These are phyloP conservation scores for Origma solitaria DNA, from an alignment of 2,113 vertebrate genomes.

Conservation along the genomic window DNA sequence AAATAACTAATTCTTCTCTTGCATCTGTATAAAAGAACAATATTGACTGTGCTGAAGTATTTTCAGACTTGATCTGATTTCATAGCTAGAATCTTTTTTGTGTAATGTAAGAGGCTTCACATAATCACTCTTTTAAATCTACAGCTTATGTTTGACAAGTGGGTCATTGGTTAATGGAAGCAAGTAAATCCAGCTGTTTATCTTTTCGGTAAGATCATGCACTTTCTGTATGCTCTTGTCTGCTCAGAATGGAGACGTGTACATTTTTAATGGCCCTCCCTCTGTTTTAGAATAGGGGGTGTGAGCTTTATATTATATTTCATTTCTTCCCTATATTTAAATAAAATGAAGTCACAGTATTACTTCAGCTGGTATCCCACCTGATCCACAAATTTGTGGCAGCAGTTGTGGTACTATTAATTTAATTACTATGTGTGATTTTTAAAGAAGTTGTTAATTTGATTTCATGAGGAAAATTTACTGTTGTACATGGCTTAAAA, in stretches of 20 bases:
- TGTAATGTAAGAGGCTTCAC: constrained; percentile 21
- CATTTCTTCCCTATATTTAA: not conserved
- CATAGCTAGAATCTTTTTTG: not conserved
- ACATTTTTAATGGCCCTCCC: not conserved
- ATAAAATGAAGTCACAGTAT: not conserved
- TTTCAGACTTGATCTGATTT: constrained; percentile 21
- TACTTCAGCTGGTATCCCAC: not conserved
- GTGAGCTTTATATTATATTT: not conserved
- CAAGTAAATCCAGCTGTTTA: constrained; percentile 60
- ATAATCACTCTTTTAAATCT: constrained; percentile 57
- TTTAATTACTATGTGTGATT: not conserved
- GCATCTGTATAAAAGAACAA: not conserved
- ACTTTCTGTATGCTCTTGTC: constrained; percentile 1
- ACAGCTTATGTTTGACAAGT: constrained; percentile 59
- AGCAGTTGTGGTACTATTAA: not conserved
- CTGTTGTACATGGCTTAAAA: not conserved
- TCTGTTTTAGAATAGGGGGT: not conserved
- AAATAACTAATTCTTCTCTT: not conserved
- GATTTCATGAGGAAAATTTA: not conserved
- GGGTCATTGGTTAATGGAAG: constrained; percentile 59
- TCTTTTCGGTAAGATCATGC: not conserved
- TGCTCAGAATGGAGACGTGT: not conserved
- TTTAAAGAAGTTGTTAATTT: not conserved
- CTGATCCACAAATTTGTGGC: not conserved
- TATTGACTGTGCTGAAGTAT: not conserved